Percentiles rank a stretch among this genome's conserved stretches.
Conservation (phyloP, 2,888 invertebrate genomes). For the Dynastes tityus region DNA sequence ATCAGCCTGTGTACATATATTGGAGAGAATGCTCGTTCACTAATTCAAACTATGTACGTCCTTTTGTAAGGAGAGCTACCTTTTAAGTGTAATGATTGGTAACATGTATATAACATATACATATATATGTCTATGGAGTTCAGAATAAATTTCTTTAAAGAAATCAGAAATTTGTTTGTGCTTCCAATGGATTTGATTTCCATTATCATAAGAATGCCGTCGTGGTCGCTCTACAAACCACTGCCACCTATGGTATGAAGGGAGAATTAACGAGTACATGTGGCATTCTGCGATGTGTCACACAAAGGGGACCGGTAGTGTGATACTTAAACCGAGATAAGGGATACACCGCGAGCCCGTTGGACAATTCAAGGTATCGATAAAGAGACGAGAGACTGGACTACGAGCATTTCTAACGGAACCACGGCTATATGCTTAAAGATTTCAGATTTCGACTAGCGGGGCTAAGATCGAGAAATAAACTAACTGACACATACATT, state of each 20-base stretch:
- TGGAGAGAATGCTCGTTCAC: no score
- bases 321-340: conserved; percentile 38
- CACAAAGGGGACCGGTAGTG: conserved; percentile 50
- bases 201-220: conserved; percentile 54
- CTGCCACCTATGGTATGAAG: conserved; percentile 53
- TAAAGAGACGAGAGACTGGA: conserved; percentile 3
- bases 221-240: conserved; percentile 12
- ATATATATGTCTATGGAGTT: not conserved
- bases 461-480: conserved; percentile 39
- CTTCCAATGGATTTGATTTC: conserved; percentile 53
- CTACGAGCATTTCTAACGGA: conserved; percentile 30
- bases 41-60: no score
- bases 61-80: no score
- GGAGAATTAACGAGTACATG: conserved; percentile 50
- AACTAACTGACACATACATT: conserved; percentile 28
- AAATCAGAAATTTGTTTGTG: conserved; percentile 46
- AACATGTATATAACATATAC: no score
- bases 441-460: conserved; percentile 44
- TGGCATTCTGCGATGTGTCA: conserved; percentile 50
- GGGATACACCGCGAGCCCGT: conserved; percentile 13
- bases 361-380: conserved; percentile 28
- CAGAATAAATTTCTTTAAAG: conserved; percentile 20
- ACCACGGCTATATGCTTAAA: conserved; percentile 17
- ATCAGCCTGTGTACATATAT: no score
- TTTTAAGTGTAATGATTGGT: no score